A percentile compares a stretch with the other conserved stretches of the same genome.
These are phyloP conservation scores for Chloroceryle aenea DNA, from an alignment of 2,113 vertebrate species.

Conservation along the genomic window DNA sequence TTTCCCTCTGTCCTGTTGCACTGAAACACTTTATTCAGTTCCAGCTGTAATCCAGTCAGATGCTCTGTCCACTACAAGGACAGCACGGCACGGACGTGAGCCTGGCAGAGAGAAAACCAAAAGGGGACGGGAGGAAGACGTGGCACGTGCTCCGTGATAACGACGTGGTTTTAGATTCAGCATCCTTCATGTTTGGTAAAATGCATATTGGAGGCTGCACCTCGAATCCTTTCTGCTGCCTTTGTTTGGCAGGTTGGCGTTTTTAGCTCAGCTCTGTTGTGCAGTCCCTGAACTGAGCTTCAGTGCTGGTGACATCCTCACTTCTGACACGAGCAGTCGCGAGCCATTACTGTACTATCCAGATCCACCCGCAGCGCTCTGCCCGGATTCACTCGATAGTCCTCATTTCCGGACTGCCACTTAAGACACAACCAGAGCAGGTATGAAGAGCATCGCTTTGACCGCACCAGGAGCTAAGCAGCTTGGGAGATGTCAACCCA, in stretches of 20 bases:
- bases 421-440: background rate
- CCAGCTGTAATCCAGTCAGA: background rate
- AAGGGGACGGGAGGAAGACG: background rate
- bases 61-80: background rate
- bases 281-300: rapidly evolving
- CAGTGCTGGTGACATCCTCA: background rate
- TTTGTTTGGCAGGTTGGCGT: rapidly evolving
- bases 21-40: background rate
- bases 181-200: background rate
- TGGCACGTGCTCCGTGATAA: background rate
- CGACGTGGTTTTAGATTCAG: background rate
- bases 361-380: background rate
- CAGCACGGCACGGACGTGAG: background rate
- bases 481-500: background rate
- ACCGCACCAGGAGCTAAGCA: background rate
- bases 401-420: background rate
- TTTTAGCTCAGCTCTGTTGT: background rate
- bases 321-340: background rate
- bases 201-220: background rate
- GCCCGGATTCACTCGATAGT: background rate
- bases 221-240: background rate
- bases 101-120: background rate
- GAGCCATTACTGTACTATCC: background rate
- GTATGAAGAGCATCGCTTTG: background rate
- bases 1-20: background rate